A percentile compares a stretch with the other conserved stretches of the same genome.
These are phyloP conservation scores for Pocota personata DNA, from an alignment of 2,888 invertebrate genomes.

Conservation along the genomic window DNA sequence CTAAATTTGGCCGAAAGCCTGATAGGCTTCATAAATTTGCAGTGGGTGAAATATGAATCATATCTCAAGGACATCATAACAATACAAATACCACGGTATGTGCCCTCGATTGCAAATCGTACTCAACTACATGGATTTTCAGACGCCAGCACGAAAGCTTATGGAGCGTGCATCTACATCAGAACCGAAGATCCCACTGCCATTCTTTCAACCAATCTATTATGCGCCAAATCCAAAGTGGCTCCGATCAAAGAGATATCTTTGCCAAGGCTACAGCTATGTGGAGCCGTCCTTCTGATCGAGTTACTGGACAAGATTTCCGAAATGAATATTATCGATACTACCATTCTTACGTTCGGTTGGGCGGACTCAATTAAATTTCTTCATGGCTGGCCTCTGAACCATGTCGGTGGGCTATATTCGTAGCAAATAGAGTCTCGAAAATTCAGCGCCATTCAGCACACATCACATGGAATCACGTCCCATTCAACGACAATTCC, in stretches of 20 bases:
- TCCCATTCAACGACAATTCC: background rate
- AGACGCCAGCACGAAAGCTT: conserved; percentile 29
- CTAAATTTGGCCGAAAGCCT: background rate
- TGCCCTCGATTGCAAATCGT: background rate
- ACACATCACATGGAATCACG: background rate
- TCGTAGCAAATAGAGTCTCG: background rate
- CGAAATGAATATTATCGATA: background rate
- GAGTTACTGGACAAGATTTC: background rate
- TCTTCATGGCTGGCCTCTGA: background rate
- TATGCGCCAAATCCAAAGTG: background rate
- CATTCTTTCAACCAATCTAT: background rate
- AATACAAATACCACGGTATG: conserved; percentile 17
- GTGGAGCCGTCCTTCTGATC: background rate
- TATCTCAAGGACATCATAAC: conserved; percentile 1
- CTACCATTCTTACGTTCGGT: background rate
- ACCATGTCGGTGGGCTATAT: background rate
- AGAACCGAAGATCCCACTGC: background rate
- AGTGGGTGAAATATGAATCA: background rate
- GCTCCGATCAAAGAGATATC: background rate
- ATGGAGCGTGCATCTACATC: conserved; percentile 10
- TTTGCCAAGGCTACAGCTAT: background rate
- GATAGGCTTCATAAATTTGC: background rate
- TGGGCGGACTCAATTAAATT: background rate
- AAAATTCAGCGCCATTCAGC: background rate
- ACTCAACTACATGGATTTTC: conserved; percentile 25